Evolutionary conservation across 1,140 invertebrate genomes (phyloP), one percentile per base, ranked within the genome.

Genomic region (Euwallacea similis): DNA sequence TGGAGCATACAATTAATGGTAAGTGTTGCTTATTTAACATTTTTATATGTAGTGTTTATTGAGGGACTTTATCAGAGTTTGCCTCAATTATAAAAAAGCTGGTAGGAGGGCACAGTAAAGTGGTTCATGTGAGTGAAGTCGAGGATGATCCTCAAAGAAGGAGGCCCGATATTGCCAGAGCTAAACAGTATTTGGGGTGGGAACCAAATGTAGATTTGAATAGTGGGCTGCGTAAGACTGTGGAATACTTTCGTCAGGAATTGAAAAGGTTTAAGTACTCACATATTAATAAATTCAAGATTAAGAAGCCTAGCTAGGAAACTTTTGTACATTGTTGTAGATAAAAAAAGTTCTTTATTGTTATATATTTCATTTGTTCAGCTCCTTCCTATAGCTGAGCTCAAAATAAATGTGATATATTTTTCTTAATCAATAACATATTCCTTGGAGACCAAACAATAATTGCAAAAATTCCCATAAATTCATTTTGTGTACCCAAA

Each of bases 131-230:
- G 60, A 88, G 90, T 42, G 91, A 92, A 8, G 91, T 98, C 11
- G 92, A 96, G 80, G 98, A 99, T 83, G 98, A 99, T 85, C 98
- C 98, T 0, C 94, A 97, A 81, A 87, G 93, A 73, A 85, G 98
- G 62, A 90, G 91, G 75, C 98, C 98, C 0, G 95, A 99, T 80
- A 99, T 99, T 64, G 88, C 87, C 0, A 83, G 93, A 65, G 98
- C 98, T 3, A 93, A 92, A 75, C 87, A 88, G 67, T 88, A 91
- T 76, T 83, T 99, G 0, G 87, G 92, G 69, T 99, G 98, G 98
- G 87, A 93, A 79, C 98, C 98, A n/a, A 95, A 94, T 83, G 93
- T 94, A 13, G 86, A 90, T 4, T 83, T 98, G 68, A 86, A 90
- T 80, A 87, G 89, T 63, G 96, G 96, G 11, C 83, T 98, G 3